Conservation (phyloP, 92 coral and sea anemone genomes). For the Actinernus sp. region DNA sequence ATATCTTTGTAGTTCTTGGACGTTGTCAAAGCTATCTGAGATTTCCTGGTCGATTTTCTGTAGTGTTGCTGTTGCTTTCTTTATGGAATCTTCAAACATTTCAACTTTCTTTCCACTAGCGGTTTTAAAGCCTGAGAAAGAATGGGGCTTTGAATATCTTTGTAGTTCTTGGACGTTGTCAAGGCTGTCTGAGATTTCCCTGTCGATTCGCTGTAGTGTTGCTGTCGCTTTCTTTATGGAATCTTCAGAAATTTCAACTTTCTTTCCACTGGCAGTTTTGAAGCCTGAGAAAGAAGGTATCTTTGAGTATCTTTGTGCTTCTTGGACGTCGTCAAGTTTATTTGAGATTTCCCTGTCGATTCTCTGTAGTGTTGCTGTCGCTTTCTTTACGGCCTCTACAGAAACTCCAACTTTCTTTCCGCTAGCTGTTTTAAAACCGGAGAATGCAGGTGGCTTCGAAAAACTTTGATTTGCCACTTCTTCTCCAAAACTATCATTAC, state of each 20-base stretch:
- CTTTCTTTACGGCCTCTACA: slow-evolving; percentile 37
- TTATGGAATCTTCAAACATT: slow-evolving; percentile 72
- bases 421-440: slow-evolving; percentile 54
- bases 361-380: no score
- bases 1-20: neutral
- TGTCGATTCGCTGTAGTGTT: neutral
- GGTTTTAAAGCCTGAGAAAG: slow-evolving; percentile 61
- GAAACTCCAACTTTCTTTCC: slow-evolving; percentile 42
- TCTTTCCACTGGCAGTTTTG: slow-evolving; percentile 59
- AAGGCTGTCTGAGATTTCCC: no score
- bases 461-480: no score
- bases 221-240: slow-evolving; percentile 44
- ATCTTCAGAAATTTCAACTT: slow-evolving; percentile 46
- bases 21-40: neutral
- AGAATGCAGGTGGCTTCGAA: no score
- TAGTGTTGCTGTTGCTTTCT: slow-evolving; percentile 44
- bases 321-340: no score
- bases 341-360: no score
- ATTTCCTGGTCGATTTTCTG: neutral
- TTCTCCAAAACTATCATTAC: no score
- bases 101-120: slow-evolving; percentile 66
- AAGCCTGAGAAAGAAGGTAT: no score
- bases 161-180: no score
- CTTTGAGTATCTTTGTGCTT: no score
- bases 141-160: neutral